Percentiles rank a stretch among this genome's conserved stretches.
phyloP scores from a whole-genome alignment of 2,797 vertebrate species.

The Gymnocypris eckloni region DNA sequence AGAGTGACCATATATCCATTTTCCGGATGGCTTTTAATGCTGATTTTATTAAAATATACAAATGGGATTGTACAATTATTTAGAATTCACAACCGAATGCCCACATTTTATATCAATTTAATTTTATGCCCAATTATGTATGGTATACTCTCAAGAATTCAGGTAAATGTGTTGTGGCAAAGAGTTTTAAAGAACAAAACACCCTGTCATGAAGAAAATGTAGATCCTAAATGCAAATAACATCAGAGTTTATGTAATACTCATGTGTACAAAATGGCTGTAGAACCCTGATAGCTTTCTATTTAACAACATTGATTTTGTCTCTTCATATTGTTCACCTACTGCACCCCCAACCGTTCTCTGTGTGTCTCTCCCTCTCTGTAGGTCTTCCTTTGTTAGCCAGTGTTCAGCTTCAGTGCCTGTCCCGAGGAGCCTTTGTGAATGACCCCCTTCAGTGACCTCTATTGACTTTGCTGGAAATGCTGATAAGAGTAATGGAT shows the following conservation, averaged over 20 bases:
- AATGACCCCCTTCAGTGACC: conserved; percentile 70
- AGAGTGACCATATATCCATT: not conserved
- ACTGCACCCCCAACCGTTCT: not conserved
- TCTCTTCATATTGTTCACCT: not conserved
- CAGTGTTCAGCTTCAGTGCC: conserved; percentile 64
- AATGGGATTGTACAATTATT: not conserved
- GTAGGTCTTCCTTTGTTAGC: conserved; percentile 64
- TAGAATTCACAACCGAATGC: not conserved
- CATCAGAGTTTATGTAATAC: conserved; percentile 13
- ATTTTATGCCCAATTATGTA: not conserved
- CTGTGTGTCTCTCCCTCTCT: not conserved
- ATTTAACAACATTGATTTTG: conserved; percentile 48
- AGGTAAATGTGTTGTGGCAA: not conserved
- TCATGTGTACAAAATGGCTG: conserved; percentile 19
- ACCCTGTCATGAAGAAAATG: not conserved
- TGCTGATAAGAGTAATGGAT: conserved; percentile 73
- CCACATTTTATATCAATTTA: not conserved
- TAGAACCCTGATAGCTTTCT: conserved; percentile 24
- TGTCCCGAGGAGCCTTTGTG: conserved; percentile 67
- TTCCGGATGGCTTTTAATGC: not conserved
- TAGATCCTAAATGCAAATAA: not conserved
- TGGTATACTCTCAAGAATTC: not conserved
- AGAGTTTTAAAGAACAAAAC: not conserved
- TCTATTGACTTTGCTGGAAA: conserved; percentile 66
- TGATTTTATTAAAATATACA: not conserved